These are phyloP conservation scores for Rhagoletis zephyria DNA, from an alignment of 1,140 invertebrate species.

Conservation along the genomic window DNA sequence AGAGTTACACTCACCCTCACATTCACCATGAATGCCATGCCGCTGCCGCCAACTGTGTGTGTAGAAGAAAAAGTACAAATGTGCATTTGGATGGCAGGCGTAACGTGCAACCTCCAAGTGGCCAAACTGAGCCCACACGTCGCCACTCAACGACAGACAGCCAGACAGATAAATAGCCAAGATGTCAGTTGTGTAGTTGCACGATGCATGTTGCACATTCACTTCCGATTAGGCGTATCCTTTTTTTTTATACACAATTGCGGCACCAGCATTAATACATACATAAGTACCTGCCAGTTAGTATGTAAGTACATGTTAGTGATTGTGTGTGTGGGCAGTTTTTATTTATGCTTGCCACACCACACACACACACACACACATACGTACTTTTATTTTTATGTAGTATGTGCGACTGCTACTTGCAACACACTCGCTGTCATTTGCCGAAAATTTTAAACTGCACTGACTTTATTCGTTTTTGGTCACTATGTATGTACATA, in stretches of 20 bases:
- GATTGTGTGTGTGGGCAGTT: background rate
- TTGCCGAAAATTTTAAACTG: background rate
- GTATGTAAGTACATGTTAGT: background rate
- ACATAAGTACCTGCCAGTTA: background rate
- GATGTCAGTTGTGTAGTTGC: slow-evolving; percentile 4
- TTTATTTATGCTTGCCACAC: no score
- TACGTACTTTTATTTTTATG: background rate
- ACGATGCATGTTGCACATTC: slow-evolving; percentile 8
- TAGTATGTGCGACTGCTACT: background rate
- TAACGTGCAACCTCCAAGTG: background rate
- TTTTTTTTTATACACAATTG: background rate
- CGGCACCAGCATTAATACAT: background rate
- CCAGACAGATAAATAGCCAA: slow-evolving; percentile 37
- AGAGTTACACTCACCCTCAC: no score
- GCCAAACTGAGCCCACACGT: background rate
- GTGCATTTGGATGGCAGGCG: background rate
- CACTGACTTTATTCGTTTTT: background rate
- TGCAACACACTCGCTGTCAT: background rate
- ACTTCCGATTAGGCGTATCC: background rate
- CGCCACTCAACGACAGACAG: background rate
- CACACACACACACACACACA: background rate
- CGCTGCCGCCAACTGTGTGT: no score
- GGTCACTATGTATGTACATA: no score
- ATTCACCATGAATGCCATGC: no score
- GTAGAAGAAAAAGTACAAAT: background rate